These are phyloP conservation scores for Euwallacea similis DNA, from an alignment of 1,140 invertebrate genomes.

Conservation along the genomic window DNA sequence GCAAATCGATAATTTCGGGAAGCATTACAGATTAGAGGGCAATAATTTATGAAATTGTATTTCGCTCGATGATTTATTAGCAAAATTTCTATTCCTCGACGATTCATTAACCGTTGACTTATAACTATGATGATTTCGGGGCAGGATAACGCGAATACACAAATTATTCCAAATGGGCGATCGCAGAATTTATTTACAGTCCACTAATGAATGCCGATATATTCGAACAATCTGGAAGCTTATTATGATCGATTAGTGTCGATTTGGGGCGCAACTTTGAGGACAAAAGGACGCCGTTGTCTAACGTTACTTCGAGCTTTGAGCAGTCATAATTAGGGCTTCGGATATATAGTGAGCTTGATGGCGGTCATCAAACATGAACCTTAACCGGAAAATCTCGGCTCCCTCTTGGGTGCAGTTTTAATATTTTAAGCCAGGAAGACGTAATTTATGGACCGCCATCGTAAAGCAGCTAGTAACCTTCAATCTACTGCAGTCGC, in stretches of 20 bases:
- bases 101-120: slow-evolving; percentile 1
- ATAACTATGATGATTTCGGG: slow-evolving; percentile 6
- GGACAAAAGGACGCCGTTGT: not conserved
- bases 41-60: slow-evolving; percentile 3
- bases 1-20: slow-evolving; percentile 1
- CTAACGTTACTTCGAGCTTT: too few species aligned
- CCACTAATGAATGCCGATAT: not conserved
- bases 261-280: not conserved
- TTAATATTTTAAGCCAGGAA: too few species aligned
- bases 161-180: slow-evolving; percentile 1
- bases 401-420: too few species aligned
- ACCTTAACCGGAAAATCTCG: too few species aligned
- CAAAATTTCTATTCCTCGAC: not conserved
- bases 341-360: too few species aligned
- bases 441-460: too few species aligned
- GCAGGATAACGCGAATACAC: not conserved
- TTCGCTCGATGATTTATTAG: not conserved
- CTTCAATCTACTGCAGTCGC: too few species aligned
- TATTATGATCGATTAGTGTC: not conserved
- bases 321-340: too few species aligned
- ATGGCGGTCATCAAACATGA: too few species aligned
- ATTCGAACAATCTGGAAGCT: not conserved
- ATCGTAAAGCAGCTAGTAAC: too few species aligned
- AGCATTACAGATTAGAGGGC: slow-evolving; percentile 1
- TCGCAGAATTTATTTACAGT: not conserved